Evolutionary conservation across 1,140 invertebrate genomes (phyloP).

Genomic region (Augochlora pura): DNA sequence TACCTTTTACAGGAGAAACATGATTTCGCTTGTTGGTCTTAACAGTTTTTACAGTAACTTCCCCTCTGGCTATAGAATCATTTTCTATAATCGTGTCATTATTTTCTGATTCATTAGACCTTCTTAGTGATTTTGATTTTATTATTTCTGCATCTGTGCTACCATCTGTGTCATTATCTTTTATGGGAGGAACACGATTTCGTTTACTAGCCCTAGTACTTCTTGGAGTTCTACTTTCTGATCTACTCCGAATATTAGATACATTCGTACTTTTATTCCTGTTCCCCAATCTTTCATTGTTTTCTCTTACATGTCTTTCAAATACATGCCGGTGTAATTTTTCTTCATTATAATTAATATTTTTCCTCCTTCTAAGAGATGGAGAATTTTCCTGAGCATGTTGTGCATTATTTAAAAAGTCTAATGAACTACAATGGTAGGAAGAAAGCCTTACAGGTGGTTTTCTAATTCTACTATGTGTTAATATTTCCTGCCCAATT

Average conservation of each 20-base stretch:
- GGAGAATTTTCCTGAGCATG: neutral
- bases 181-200: neutral
- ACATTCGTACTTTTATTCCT: neutral
- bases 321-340: slow-evolving; percentile 11
- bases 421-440: slow-evolving; percentile 18
- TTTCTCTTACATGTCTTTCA: neutral
- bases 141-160: neutral
- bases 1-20: neutral
- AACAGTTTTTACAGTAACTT: neutral
- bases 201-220: slow-evolving; percentile 15
- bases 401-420: neutral
- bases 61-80: neutral
- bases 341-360: slow-evolving; percentile 37
- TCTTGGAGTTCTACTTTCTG: slow-evolving; percentile 2
- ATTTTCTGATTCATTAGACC: neutral
- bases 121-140: slow-evolving; percentile 21
- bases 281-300: neutral
- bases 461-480: slow-evolving; percentile 15
- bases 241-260: neutral
- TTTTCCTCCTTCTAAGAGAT: slow-evolving; percentile 8
- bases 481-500: slow-evolving; percentile 19
- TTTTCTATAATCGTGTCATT: neutral
- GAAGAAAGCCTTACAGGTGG: slow-evolving; percentile 30
- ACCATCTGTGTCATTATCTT: neutral
- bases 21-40: slow-evolving; percentile 18